A percentile compares a stretch with the other conserved stretches of the same genome.
Evolutionary conservation across 2,797 vertebrate species (phyloP).

Genomic region (Paedocypris micromegethes): DNA sequence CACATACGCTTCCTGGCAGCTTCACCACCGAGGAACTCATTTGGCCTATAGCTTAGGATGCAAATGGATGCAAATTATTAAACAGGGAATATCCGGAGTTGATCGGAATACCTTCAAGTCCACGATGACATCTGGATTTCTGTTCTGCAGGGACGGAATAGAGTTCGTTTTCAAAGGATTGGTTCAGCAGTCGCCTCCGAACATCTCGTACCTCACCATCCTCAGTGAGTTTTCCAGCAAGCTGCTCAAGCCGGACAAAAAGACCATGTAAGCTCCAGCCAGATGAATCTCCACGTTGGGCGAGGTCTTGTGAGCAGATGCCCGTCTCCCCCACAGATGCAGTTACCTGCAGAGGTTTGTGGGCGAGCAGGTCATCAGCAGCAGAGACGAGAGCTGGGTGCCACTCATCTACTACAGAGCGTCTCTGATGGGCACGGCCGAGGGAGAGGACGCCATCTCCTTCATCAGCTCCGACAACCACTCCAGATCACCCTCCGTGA

Average conservation of each 20-base stretch:
- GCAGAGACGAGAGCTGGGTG: conserved; percentile 77
- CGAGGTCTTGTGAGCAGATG: too few species aligned
- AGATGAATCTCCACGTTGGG: neutral
- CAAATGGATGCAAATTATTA: conserved; percentile 18
- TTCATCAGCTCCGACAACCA: conserved; percentile 63
- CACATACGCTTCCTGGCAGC: neutral
- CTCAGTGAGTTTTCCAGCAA: conserved; percentile 87
- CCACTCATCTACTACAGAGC: conserved; percentile 77
- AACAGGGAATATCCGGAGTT: conserved; percentile 4
- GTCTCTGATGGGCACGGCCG: conserved; percentile 72
- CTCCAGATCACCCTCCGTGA: conserved; percentile 55
- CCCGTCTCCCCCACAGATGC: conserved; percentile 59
- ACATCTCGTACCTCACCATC: conserved; percentile 81
- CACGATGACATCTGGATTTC: conserved; percentile 15
- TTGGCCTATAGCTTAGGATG: conserved; percentile 13
- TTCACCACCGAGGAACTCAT: conserved; percentile 4
- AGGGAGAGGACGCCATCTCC: conserved; percentile 75
- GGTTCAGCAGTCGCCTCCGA: conserved; percentile 64
- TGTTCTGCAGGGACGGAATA: conserved; percentile 74
- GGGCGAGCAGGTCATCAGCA: conserved; percentile 63
- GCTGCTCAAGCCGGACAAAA: conserved; percentile 85
- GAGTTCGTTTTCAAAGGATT: conserved; percentile 85
- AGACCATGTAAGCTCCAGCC: conserved; percentile 74
- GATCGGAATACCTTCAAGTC: conserved; percentile 1
- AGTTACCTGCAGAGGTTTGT: conserved; percentile 77